Base-by-base conservation (phyloP, 2,888 invertebrate species). In the Tinea pellionella region DNA sequence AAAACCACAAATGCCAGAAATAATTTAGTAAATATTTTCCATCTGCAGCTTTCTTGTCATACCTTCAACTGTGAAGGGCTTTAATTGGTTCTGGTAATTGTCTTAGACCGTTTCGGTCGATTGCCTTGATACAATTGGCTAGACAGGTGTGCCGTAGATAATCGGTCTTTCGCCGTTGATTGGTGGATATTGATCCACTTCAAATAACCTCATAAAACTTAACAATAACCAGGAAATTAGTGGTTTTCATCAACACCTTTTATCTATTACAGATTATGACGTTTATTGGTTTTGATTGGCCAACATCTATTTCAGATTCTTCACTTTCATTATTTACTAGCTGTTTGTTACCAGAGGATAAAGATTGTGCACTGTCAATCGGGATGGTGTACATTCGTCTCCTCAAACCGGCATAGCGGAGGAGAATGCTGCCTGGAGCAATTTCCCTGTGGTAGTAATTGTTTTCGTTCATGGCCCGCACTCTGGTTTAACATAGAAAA, bases 61-160 rank as follows among this genome's bases (percentile, higher is more conserved):
- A 47, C 12, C 2, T 4, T 47, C 11, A 37, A 37, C 37, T 12
- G 37, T n/a, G 47, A 15, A 53, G 53, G 53, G 53, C 24, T 24
- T n/a, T 24, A 32, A 57, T 57, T 57, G 11, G 57, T 32, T 30
- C n/a, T n/a, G 55, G 15, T 29, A 13, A 32, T 57, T 57, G 57
- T 57, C 57, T 57, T 57, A 57, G 57, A 8, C 19, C 32, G 57
- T 11, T 57, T 12, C 57, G 15, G 32, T 8, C 19, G 57, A 32
- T 57, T 32, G 57, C 18, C 8, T 32, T n/a, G 57, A 1, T 16
- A 57, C 57, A 57, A 30, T 57, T 15, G 13, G n/a, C 15, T 15
- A n/a, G 24, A 32, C 57, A 32, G 57, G 57, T 57, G 32, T 29
- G 24, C 15, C 57, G 57, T 32, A 30, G 7, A 13, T 32, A 57